Base-by-base conservation (phyloP, 2,797 vertebrate species). In the Anolis apletophallus region DNA sequence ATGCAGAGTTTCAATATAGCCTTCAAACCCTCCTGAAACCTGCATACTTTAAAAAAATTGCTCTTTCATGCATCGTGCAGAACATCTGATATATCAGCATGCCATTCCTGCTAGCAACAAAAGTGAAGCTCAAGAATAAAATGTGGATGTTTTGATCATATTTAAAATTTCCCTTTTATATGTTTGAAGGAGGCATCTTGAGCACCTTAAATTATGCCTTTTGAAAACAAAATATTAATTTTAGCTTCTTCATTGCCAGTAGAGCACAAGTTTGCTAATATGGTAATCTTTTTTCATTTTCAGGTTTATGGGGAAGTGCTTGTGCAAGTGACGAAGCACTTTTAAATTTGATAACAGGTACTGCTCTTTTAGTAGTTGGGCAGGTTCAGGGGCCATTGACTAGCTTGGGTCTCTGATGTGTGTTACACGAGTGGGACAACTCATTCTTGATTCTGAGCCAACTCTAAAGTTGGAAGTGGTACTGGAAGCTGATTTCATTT, bases 221-320 rank as follows among this genome's bases (percentile, higher is more conserved):
- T 40, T 7, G 17, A 57, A 79, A 57, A 79, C 10, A 26, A 46
- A 55, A 46, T 21, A 69, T 71, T 77, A 54, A 77, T 57, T 29
- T 19, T 71, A 34, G 7, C 16, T 21, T 72, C 78, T 64, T 59
- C 77, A 2, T 5, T 72, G 46, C 10, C 52, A 87, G 11, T 16
- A 26, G 26, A 10, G 16, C 23, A 83, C 10, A 23, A 29, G 16
- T 52, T 29, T 72, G n/a, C 10, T 82, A 69, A 71, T 16, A 5
- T 17, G 1, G 16, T 72, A 46, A 52, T 72, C 11, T 77, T 59
- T 23, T 32, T 83, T n/a, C 75, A 21, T 72, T 82, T 85, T 72
- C 73, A 88, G 87, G 83, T 75, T 85, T 88, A 64, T 88, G 87
- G 79, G 83, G 87, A 72, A 88, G 87, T 64, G 79, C 64, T 16